Conservation (phyloP, 2,113 vertebrate genomes). For the Leiothrix lutea region DNA sequence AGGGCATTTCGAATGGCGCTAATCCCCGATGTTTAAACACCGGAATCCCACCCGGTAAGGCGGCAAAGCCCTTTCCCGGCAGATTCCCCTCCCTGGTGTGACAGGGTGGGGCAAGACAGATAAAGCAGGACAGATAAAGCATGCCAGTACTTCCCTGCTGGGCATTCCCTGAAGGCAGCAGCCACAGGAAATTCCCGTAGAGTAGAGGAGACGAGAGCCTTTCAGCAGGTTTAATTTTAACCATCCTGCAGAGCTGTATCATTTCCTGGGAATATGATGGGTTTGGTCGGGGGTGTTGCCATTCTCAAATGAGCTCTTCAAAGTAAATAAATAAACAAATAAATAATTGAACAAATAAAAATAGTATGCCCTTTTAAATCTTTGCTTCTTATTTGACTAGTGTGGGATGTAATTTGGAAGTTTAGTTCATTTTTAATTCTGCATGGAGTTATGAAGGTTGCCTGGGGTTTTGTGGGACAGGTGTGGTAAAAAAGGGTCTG, state of each 20-base stretch:
- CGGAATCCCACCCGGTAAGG: neutral
- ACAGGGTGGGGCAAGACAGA: neutral
- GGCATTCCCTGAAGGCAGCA: neutral
- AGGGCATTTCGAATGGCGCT: neutral
- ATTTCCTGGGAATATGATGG: neutral
- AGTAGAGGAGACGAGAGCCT: neutral
- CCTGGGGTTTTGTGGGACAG: neutral
- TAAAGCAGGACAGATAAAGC: neutral
- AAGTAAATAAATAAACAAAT: neutral
- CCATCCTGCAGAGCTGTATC: neutral
- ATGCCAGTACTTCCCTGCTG: neutral
- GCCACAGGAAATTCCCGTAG: neutral
- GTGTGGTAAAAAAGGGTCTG: neutral
- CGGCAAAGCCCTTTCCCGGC: neutral
- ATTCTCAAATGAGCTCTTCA: neutral
- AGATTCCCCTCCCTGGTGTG: neutral
- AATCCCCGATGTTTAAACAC: neutral
- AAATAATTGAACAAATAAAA: neutral
- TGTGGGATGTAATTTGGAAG: neutral
- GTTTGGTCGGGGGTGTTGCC: neutral
- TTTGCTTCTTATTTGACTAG: neutral
- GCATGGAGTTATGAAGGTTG: neutral
- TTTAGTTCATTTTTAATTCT: neutral
- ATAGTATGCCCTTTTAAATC: neutral
- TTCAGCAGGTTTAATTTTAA: conserved; percentile 1